Percentiles rank a stretch among this genome's conserved stretches.
Conservation (phyloP, 2,888 invertebrate genomes). For the Hoplodrina ambigua region DNA sequence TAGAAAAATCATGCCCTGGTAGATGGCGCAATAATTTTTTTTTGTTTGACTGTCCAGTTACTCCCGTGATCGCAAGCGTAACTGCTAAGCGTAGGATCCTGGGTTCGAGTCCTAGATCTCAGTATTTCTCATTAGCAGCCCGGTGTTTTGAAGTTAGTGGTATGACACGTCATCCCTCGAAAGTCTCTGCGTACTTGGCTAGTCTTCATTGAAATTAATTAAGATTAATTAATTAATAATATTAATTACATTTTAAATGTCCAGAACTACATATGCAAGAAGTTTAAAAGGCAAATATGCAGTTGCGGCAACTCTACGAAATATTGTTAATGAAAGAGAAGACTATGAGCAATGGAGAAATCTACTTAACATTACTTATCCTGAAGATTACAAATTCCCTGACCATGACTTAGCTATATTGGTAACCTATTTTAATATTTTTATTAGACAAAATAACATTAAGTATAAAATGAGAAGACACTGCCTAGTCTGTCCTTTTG, state of each 20-base stretch:
- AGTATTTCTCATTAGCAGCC: too few species aligned
- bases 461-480: too few species aligned
- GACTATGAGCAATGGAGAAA: constrained; percentile 44
- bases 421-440: constrained; percentile 30
- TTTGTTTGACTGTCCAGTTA: too few species aligned
- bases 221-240: too few species aligned
- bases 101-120: too few species aligned
- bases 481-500: neutral
- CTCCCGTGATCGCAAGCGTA: too few species aligned
- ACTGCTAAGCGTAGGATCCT: too few species aligned
- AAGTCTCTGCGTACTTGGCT: too few species aligned
- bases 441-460: neutral
- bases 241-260: neutral
- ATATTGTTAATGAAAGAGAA: neutral
- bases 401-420: constrained; percentile 39
- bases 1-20: too few species aligned
- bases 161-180: too few species aligned
- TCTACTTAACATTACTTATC: constrained; percentile 26
- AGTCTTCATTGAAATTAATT: neutral
- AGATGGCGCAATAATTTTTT: neutral
- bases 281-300: constrained; percentile 19
- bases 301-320: constrained; percentile 42
- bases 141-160: too few species aligned
- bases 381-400: constrained; percentile 22
- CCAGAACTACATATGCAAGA: neutral